Percentiles rank a stretch among this genome's conserved stretches.
These are phyloP conservation scores for Drosophila mayri DNA, from an alignment of 1,140 invertebrate species.

Conservation along the genomic window DNA sequence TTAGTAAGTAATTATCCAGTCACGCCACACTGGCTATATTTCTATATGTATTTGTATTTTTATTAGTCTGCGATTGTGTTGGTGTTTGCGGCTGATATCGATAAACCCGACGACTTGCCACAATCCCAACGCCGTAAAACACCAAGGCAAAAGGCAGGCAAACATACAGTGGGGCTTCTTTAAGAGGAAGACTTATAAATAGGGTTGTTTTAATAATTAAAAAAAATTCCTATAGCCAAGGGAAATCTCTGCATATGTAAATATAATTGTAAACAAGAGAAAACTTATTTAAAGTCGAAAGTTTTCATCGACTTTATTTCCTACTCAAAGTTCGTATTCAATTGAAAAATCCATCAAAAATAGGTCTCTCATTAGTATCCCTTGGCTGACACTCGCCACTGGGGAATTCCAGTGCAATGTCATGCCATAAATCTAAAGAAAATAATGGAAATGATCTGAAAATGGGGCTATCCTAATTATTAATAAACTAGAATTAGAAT, in stretches of 20 bases:
- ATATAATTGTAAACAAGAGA: neutral
- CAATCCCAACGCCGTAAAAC: slow-evolving; percentile 6
- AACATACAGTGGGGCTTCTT: neutral
- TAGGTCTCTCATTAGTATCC: too few relatives aligned
- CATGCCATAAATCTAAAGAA: neutral
- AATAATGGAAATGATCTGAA: neutral
- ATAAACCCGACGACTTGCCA: slow-evolving; percentile 25
- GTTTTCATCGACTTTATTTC: neutral
- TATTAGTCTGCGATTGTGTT: slow-evolving; percentile 3
- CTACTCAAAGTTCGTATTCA: neutral
- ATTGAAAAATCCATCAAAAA: neutral
- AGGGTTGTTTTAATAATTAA: neutral
- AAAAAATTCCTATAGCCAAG: neutral
- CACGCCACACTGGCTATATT: slow-evolving; percentile 26
- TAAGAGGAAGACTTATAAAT: neutral
- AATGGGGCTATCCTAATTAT: neutral
- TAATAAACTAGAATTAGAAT: too few relatives aligned
- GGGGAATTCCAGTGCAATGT: neutral
- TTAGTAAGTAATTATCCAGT: slow-evolving; percentile 56
- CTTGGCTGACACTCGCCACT: too few relatives aligned
- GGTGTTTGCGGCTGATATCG: slow-evolving; percentile 20
- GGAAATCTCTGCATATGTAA: neutral
- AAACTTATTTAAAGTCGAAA: neutral
- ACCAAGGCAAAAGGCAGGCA: neutral
- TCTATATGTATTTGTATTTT: neutral